These are phyloP conservation scores for Hirtodrosophila cameraria DNA, from an alignment of 2,888 invertebrate genomes.

Conservation along the genomic window DNA sequence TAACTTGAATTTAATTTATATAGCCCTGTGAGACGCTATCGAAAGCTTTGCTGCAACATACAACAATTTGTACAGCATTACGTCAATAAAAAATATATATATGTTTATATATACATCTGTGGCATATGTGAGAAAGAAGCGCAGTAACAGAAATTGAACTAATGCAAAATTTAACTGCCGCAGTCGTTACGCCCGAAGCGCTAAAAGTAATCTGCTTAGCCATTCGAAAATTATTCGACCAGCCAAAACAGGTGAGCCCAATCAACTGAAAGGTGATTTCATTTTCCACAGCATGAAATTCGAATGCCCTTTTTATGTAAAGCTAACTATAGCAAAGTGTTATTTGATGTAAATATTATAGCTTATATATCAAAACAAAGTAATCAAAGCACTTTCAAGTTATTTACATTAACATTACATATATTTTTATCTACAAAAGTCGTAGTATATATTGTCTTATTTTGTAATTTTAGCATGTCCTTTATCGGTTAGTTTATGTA, in stretches of 20 bases:
- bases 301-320: constrained; percentile 33
- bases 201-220: constrained; percentile 69
- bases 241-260: constrained; percentile 47
- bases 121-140: constrained; percentile 6
- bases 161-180: constrained; percentile 67
- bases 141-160: constrained; percentile 27
- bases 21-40: constrained; percentile 3
- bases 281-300: not conserved
- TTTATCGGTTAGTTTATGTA: constrained; percentile 6
- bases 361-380: not conserved
- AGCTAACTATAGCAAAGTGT: too few relatives aligned
- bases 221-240: constrained; percentile 61
- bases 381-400: too few relatives aligned
- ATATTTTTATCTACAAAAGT: not conserved
- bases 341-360: not conserved
- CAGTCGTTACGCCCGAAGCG: constrained; percentile 64
- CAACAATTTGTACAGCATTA: constrained; percentile 37
- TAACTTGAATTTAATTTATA: constrained; percentile 66
- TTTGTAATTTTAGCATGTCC: too few relatives aligned
- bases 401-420: not conserved
- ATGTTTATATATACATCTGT: constrained; percentile 1
- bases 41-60: constrained; percentile 43
- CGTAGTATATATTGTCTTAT: not conserved
- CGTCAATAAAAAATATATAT: constrained; percentile 11
- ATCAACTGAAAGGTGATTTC: not conserved